These are phyloP conservation scores for Cherax destructor DNA, from an alignment of 1,140 invertebrate genomes.

Conservation along the genomic window DNA sequence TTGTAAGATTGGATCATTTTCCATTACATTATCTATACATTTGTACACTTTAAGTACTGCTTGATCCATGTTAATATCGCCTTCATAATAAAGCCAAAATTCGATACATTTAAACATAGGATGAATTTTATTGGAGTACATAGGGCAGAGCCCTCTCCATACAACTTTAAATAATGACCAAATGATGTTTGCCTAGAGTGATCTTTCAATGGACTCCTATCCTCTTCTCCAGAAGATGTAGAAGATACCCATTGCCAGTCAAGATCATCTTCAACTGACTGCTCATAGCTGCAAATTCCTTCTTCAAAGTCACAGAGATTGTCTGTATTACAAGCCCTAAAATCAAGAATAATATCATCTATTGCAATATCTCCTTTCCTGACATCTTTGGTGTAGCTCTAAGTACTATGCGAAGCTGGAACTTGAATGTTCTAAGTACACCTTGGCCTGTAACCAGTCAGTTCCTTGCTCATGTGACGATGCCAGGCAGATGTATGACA, in stretches of 20 bases:
- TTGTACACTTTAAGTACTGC: conserved; percentile 22
- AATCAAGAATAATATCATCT: conserved; percentile 57
- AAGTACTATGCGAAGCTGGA: conserved; percentile 7
- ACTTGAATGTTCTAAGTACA: conserved; percentile 5
- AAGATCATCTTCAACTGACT: conserved; percentile 41
- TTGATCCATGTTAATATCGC: not conserved
- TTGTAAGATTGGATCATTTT: conserved; percentile 6
- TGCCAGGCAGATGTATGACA: conserved; percentile 10
- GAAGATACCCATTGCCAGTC: conserved; percentile 36
- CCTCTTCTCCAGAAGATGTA: not conserved
- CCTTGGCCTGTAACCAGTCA: conserved; percentile 45
- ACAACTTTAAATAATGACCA: conserved; percentile 44
- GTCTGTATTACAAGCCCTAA: conserved; percentile 4
- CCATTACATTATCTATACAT: not conserved
- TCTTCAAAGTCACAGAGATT: conserved; percentile 54
- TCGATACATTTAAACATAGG: conserved; percentile 48
- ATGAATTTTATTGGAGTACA: conserved; percentile 45
- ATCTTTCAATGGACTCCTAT: conserved; percentile 28
- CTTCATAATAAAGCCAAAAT: conserved; percentile 44
- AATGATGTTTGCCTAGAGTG: conserved; percentile 29
- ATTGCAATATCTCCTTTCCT: conserved; percentile 55
- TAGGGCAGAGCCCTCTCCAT: conserved; percentile 10
- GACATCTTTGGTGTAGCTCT: not conserved
- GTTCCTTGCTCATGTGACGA: conserved; percentile 43
- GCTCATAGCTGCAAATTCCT: conserved; percentile 39